Percentiles rank a stretch among this genome's conserved stretches.
Conservation (phyloP, 2,113 vertebrate genomes). For the Oryzias woworae region DNA sequence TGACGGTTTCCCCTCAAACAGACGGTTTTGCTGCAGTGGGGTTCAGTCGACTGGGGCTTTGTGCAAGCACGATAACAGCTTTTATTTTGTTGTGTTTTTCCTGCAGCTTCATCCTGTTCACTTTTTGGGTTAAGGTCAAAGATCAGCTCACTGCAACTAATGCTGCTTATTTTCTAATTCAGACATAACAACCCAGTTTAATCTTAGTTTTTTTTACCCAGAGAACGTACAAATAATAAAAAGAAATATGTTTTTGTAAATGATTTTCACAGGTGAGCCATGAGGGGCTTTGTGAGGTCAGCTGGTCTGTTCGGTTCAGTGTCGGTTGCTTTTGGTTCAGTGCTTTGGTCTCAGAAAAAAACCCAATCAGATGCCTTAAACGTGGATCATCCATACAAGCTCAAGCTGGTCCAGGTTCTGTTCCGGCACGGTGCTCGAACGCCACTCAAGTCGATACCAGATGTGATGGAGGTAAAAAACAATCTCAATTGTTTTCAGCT, state of each 20-base stretch:
- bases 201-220: neutral
- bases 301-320: conserved; percentile 67
- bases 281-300: conserved; percentile 70
- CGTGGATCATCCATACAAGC: conserved; percentile 59
- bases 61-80: no score
- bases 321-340: conserved; percentile 65
- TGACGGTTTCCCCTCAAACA: no score
- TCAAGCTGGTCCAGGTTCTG: conserved; percentile 86
- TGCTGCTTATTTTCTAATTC: no score
- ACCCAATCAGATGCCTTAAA: conserved; percentile 15
- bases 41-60: no score
- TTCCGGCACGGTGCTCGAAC: conserved; percentile 91
- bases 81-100: no score
- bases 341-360: conserved; percentile 73
- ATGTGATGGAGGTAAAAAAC: conserved; percentile 76
- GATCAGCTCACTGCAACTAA: no score
- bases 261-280: conserved; percentile 37
- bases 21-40: no score
- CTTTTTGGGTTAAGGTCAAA: no score
- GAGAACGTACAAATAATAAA: no score
- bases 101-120: no score
- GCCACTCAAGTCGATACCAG: conserved; percentile 84
- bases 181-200: no score
- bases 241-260: no score
- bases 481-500: neutral